A percentile compares a stretch with the other conserved stretches of the same genome.
These are phyloP conservation scores for Lottia scabra DNA, from an alignment of 2,888 invertebrate species.

Conservation along the genomic window DNA sequence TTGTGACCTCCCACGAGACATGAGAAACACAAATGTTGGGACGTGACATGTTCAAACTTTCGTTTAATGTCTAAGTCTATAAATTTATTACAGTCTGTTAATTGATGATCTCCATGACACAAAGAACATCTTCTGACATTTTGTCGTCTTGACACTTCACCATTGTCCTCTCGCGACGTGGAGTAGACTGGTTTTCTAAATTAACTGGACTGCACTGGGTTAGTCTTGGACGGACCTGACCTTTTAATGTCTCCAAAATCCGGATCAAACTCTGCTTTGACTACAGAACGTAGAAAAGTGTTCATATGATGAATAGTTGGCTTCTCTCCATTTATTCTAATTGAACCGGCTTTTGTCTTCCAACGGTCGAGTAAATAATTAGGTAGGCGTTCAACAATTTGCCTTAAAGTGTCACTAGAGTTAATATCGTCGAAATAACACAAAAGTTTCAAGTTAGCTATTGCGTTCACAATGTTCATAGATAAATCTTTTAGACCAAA, in stretches of 20 bases:
- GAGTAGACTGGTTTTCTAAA: no score
- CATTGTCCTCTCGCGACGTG: no score
- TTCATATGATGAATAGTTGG: not conserved
- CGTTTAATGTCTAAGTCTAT: not conserved
- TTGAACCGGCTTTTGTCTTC: not conserved
- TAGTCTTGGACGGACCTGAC: no score
- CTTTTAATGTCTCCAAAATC: no score
- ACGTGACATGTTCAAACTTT: not conserved
- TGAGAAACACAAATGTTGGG: slow-evolving; percentile 11
- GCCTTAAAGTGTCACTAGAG: not conserved
- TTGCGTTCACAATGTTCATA: not conserved
- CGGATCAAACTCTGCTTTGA: no score
- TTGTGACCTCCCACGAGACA: slow-evolving; percentile 2
- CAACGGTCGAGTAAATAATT: not conserved
- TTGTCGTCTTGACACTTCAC: no score
- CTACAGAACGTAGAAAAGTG: no score
- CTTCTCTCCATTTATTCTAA: not conserved
- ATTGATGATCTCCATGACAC: not conserved
- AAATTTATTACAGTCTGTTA: not conserved
- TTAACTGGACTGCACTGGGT: no score
- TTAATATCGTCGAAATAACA: not conserved
- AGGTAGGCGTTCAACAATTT: not conserved
- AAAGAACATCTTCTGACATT: not conserved
- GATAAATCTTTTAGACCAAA: not conserved
- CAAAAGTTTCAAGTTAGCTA: not conserved